Conservation (phyloP, 2,888 invertebrate species). For the Limnephilus marmoratus region DNA sequence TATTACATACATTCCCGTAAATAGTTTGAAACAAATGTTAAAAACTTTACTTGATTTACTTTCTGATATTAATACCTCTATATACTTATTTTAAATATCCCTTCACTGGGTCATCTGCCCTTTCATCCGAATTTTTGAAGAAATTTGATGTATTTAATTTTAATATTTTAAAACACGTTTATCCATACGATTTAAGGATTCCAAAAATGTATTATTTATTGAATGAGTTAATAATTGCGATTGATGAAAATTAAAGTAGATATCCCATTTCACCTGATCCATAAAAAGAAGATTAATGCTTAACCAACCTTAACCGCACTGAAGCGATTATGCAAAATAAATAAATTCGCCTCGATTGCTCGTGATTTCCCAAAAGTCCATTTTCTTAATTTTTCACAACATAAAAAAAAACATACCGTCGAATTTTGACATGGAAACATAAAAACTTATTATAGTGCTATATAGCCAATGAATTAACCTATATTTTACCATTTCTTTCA, state of each 20-base stretch:
- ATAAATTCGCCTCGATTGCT: too few relatives aligned
- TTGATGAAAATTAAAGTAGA: background rate
- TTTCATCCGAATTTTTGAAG: background rate
- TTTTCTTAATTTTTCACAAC: too few relatives aligned
- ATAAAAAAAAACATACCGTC: too few relatives aligned
- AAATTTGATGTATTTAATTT: background rate
- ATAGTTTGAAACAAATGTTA: background rate
- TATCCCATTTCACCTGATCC: background rate
- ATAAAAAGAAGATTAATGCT: constrained; percentile 11
- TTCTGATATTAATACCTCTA: too few relatives aligned
- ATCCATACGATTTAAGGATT: background rate
- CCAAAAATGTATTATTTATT: background rate
- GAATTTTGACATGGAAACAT: too few relatives aligned
- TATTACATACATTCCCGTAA: background rate
- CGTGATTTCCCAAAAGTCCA: too few relatives aligned
- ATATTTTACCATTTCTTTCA: too few relatives aligned
- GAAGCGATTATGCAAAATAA: too few relatives aligned
- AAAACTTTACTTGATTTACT: background rate
- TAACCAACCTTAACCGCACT: too few relatives aligned
- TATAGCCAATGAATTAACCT: too few relatives aligned
- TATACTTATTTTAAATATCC: background rate
- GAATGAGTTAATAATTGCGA: background rate
- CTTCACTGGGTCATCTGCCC: background rate
- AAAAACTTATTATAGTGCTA: too few relatives aligned
- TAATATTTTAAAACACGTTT: background rate